Conservation (phyloP, 1,140 invertebrate species). For the Temnothorax nylanderi region DNA sequence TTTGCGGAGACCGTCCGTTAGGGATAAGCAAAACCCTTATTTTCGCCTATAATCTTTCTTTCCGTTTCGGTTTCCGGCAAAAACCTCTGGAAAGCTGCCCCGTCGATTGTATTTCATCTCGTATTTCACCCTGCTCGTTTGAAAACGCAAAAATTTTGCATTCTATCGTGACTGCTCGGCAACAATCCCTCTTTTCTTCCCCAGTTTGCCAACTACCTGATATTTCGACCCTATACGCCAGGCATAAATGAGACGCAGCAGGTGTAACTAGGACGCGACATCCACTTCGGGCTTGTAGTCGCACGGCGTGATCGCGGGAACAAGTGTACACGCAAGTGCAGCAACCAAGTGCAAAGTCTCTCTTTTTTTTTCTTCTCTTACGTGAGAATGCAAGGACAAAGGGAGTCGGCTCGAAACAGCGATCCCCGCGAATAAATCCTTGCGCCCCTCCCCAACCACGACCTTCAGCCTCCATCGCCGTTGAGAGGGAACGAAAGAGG, state of each 20-base stretch:
- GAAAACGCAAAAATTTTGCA: background rate
- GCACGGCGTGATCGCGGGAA: conserved; percentile 52
- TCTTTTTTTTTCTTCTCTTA: background rate
- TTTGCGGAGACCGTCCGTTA: background rate
- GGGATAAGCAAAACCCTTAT: background rate
- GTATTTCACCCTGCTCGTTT: background rate
- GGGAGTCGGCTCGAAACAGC: background rate
- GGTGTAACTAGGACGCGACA: conserved; percentile 77
- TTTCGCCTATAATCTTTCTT: background rate
- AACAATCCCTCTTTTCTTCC: background rate
- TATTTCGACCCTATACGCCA: background rate
- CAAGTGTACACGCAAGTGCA: conserved; percentile 61
- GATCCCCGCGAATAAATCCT: conserved; percentile 15
- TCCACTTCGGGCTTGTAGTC: conserved; percentile 63
- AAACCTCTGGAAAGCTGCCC: background rate
- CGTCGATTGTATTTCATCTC: background rate
- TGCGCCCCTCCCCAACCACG: background rate
- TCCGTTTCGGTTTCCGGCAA: background rate
- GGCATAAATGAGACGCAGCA: conserved; percentile 15
- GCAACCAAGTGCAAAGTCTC: conserved; percentile 40
- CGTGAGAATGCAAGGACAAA: conserved; percentile 12
- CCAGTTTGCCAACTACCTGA: background rate
- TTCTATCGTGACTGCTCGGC: background rate
- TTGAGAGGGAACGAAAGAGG: background rate
- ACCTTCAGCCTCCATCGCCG: background rate